Percentiles rank a stretch among this genome's conserved stretches.
Evolutionary conservation across 2,113 vertebrate genomes (phyloP).

Genomic region (Hypanus sabinus): DNA sequence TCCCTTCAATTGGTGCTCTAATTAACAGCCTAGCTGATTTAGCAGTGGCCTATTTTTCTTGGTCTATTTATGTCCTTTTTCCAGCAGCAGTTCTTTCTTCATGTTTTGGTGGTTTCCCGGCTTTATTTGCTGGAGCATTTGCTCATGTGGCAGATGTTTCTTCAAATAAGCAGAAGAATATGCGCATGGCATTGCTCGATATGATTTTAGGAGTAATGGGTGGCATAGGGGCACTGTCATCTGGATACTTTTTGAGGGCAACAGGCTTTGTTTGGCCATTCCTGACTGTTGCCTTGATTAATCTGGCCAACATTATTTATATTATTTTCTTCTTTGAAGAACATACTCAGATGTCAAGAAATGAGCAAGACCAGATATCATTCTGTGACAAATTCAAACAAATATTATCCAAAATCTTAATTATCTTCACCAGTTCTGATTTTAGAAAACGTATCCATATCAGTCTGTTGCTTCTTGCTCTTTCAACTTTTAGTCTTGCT

Average conservation of each 20-base stretch:
- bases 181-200: conserved; percentile 79
- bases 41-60: conserved; percentile 64
- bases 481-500: conserved; percentile 63
- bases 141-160: conserved; percentile 80
- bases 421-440: conserved; percentile 63
- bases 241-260: conserved; percentile 76
- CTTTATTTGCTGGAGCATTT: conserved; percentile 79
- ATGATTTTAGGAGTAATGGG: conserved; percentile 76
- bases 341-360: conserved; percentile 50
- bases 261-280: conserved; percentile 81
- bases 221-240: conserved; percentile 69
- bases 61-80: conserved; percentile 70
- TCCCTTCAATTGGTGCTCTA: conserved; percentile 68
- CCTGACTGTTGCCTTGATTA: conserved; percentile 54
- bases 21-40: conserved; percentile 57
- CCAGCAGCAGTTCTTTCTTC: conserved; percentile 60
- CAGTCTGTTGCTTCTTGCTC: conserved; percentile 62
- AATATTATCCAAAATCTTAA: conserved; percentile 60
- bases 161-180: conserved; percentile 66
- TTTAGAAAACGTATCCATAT: conserved; percentile 54
- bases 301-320: conserved; percentile 66
- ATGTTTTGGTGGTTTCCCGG: conserved; percentile 72
- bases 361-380: conserved; percentile 41
- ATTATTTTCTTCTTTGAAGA: conserved; percentile 73
- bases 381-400: conserved; percentile 51